Evolutionary conservation across 2,113 vertebrate genomes (phyloP).

Genomic region (Ageneiosus marmoratus): DNA sequence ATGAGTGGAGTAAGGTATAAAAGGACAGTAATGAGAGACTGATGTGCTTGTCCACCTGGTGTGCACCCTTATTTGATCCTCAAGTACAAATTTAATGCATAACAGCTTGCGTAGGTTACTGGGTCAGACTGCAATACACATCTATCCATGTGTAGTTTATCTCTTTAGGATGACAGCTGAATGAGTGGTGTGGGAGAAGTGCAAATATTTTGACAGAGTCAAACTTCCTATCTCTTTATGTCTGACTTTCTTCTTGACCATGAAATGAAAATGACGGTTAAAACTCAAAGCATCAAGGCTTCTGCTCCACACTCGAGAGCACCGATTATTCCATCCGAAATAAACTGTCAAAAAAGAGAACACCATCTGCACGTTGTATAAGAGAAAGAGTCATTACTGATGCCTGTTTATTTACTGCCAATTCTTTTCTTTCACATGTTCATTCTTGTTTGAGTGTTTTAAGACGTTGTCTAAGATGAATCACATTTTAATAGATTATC

Average conservation of each 20-base stretch:
- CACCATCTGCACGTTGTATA: conserved; percentile 38
- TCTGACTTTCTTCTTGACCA: conserved; percentile 4
- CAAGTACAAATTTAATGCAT: conserved; percentile 39
- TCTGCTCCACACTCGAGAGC: conserved; percentile 30
- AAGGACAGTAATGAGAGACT: conserved; percentile 25
- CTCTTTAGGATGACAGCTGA: conserved; percentile 54
- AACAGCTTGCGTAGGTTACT: conserved; percentile 44
- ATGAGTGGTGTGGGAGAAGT: conserved; percentile 17
- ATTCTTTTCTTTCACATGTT: conserved; percentile 27
- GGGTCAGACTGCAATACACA: conserved; percentile 51
- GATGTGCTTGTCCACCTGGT: conserved; percentile 8
- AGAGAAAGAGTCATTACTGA: conserved; percentile 34
- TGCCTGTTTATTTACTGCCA: conserved; percentile 36
- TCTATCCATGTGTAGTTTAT: conserved; percentile 57
- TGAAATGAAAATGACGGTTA: conserved; percentile 19
- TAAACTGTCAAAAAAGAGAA: conserved; percentile 29
- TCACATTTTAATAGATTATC: conserved; percentile 34
- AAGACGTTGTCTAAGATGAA: conserved; percentile 25
- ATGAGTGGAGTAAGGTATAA: background rate
- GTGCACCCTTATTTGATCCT: conserved; percentile 19
- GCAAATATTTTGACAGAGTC: conserved; percentile 59
- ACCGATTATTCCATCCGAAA: conserved; percentile 43
- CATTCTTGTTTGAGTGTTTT: conserved; percentile 31
- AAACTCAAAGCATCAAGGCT: conserved; percentile 36
- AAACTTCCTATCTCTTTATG: conserved; percentile 32